A percentile compares a stretch with the other conserved stretches of the same genome.
Evolutionary conservation across 2,888 invertebrate species (phyloP).

Genomic region (Oxycera nigricornis): DNA sequence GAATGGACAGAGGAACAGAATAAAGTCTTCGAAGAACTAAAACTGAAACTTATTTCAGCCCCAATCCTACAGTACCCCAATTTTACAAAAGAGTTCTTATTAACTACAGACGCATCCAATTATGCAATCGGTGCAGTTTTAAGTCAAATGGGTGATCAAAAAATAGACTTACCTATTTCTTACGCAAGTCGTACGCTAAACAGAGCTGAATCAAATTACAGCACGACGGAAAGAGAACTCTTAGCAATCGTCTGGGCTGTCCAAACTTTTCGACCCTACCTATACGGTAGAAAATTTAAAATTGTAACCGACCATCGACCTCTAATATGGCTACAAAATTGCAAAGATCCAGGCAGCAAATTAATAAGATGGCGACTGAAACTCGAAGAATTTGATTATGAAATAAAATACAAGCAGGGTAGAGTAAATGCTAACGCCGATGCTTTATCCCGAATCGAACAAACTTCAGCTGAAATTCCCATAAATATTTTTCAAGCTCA

Average conservation of each 20-base stretch:
- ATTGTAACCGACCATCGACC: conserved; percentile 9
- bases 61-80: not conserved
- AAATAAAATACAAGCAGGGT: no score
- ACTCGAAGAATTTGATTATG: no score
- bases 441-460: conserved; percentile 5
- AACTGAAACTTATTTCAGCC: not conserved
- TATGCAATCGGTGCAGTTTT: not conserved
- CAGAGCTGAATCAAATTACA: no score
- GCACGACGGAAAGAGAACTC: no score
- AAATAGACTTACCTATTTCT: no score
- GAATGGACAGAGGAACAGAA: not conserved
- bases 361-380: no score
- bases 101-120: not conserved
- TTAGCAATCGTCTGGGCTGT: no score
- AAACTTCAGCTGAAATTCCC: not conserved
- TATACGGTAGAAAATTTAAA: conserved; percentile 20
- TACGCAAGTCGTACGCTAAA: no score
- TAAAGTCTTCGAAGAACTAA: not conserved
- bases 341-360: no score
- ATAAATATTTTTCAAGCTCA: no score
- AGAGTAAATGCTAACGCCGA: no score
- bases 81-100: not conserved
- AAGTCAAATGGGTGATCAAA: no score
- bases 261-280: conserved; percentile 12
- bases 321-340: conserved; percentile 28